Percentiles rank a stretch among this genome's conserved stretches.
phyloP scores from a whole-genome alignment of 2,113 vertebrate species.

The Sarotherodon lohbergeri region DNA sequence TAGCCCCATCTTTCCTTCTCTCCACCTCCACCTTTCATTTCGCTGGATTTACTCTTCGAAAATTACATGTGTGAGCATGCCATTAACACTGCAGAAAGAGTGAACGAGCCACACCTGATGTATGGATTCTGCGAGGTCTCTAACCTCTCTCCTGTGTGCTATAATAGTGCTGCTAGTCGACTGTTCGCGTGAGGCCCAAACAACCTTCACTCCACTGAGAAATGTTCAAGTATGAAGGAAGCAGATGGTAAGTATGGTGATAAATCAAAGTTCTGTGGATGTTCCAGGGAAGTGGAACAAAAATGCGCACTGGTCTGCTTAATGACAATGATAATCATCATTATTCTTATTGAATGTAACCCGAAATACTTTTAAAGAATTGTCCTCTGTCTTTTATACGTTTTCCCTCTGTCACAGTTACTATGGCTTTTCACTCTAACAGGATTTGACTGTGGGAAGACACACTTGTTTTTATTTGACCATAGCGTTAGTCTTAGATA shows the following conservation, averaged over 20 bases:
- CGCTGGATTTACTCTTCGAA: background rate
- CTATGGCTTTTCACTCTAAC: background rate
- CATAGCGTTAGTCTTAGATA: background rate
- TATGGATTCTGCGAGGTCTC: background rate
- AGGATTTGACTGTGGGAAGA: background rate
- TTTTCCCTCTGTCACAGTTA: background rate
- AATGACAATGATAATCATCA: background rate
- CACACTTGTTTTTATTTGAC: background rate
- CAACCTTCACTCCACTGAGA: background rate
- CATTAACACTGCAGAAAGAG: background rate
- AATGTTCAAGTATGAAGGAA: background rate
- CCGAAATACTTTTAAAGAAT: background rate
- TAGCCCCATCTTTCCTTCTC: background rate
- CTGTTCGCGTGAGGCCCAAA: background rate
- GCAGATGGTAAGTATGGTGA: background rate
- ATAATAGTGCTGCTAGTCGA: background rate
- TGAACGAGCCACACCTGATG: background rate
- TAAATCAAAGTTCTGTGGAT: background rate
- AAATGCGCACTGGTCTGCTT: background rate
- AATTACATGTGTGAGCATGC: background rate
- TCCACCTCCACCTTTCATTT: background rate
- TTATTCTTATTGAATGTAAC: background rate
- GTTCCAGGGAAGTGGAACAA: background rate
- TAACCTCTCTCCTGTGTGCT: background rate
- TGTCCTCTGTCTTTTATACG: background rate